A percentile compares a stretch with the other conserved stretches of the same genome.
These are phyloP conservation scores for Centropristis striata DNA, from an alignment of 2,113 vertebrate genomes.

Conservation along the genomic window DNA sequence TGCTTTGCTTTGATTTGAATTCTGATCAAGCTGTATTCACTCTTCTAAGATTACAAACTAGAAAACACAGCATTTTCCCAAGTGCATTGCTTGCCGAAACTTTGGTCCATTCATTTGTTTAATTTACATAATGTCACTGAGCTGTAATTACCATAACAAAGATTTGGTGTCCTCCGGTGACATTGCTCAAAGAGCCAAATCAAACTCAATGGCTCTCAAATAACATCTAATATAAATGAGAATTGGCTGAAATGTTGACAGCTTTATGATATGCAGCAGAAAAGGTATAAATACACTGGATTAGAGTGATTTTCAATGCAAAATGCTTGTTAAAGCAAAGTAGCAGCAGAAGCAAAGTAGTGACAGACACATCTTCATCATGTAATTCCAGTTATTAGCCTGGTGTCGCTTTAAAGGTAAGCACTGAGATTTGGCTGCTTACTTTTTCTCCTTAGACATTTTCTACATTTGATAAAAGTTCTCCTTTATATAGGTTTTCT, in stretches of 20 bases:
- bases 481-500: not conserved
- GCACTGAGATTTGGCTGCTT: constrained; percentile 1
- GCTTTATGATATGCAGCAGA: constrained; percentile 67
- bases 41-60: constrained; percentile 46
- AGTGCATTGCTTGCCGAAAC: constrained; percentile 62
- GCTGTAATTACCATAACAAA: constrained; percentile 77
- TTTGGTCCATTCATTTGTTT: constrained; percentile 74
- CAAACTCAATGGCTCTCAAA: constrained; percentile 70
- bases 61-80: constrained; percentile 60
- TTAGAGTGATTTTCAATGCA: constrained; percentile 53
- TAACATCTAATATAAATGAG: constrained; percentile 69
- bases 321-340: constrained; percentile 34
- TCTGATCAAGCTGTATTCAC: constrained; percentile 46
- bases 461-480: not conserved
- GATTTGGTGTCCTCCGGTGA: constrained; percentile 75
- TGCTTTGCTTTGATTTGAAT: constrained; percentile 57
- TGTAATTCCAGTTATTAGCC: constrained; percentile 41
- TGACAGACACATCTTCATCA: constrained; percentile 21
- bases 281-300: constrained; percentile 47
- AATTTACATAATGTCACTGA: constrained; percentile 76
- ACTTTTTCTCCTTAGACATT: not conserved
- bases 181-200: constrained; percentile 71
- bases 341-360: constrained; percentile 26
- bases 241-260: constrained; percentile 63
- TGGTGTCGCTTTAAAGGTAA: constrained; percentile 13